A percentile compares a stretch with the other conserved stretches of the same genome.
Evolutionary conservation across 1,140 invertebrate species (phyloP).

Genomic region (Popillia japonica): DNA sequence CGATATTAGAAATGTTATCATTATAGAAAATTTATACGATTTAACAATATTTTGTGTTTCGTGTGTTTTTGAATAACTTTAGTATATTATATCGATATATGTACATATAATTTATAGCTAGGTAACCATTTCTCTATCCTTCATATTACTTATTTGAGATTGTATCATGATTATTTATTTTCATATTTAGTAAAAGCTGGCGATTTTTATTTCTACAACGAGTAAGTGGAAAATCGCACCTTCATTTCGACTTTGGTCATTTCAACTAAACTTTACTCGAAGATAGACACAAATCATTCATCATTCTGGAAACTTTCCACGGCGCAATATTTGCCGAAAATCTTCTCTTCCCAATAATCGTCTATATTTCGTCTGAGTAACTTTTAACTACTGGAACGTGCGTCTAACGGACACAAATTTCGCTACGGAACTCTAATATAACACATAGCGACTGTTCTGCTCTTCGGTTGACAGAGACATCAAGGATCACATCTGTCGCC

Average conservation of each 20-base stretch:
- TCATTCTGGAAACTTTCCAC: conserved; percentile 8
- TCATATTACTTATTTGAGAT: too few relatives aligned
- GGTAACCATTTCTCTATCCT: too few relatives aligned
- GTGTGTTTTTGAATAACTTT: too few relatives aligned
- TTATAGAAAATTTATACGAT: too few relatives aligned
- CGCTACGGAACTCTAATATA: conserved; percentile 54
- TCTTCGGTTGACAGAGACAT: conserved; percentile 57
- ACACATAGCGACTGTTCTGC: conserved; percentile 54
- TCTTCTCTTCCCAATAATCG: conserved; percentile 23
- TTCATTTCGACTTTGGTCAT: neutral
- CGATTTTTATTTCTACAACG: neutral
- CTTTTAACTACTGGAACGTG: conserved; percentile 26
- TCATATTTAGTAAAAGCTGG: too few relatives aligned
- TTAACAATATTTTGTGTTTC: too few relatives aligned
- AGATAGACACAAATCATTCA: conserved; percentile 23
- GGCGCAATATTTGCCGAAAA: neutral
- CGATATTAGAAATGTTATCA: too few relatives aligned
- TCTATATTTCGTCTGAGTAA: conserved; percentile 9
- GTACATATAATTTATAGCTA: too few relatives aligned
- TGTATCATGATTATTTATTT: too few relatives aligned
- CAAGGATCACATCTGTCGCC: conserved; percentile 53
- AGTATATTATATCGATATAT: too few relatives aligned
- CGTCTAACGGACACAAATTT: conserved; percentile 43
- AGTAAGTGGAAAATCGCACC: neutral
- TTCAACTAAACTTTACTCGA: conserved; percentile 15